These are phyloP conservation scores for Aldrovandia affinis DNA, from an alignment of 2,797 vertebrate species.

Conservation along the genomic window DNA sequence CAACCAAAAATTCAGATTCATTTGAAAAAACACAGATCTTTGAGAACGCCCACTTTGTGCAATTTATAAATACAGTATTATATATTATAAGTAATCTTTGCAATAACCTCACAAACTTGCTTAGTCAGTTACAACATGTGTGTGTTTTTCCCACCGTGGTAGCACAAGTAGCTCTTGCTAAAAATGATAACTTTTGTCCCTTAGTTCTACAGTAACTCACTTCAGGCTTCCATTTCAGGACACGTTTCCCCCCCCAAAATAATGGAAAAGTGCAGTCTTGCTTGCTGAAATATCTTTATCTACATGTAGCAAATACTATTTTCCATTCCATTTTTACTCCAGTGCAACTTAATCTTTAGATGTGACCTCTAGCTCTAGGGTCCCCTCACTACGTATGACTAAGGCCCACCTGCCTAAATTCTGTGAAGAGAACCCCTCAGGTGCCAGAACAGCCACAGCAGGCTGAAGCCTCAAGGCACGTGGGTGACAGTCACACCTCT, in stretches of 20 bases:
- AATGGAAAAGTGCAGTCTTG: slow-evolving; percentile 18
- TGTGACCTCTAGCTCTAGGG: not conserved
- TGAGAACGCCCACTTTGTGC: not conserved
- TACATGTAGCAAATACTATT: slow-evolving; percentile 7
- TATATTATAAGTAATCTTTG: slow-evolving; percentile 1
- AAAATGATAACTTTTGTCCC: not conserved
- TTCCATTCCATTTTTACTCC: slow-evolving; percentile 2
- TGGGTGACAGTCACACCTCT: slow-evolving; percentile 59
- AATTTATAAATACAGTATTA: not conserved
- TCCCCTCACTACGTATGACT: slow-evolving; percentile 12
- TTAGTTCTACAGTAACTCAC: slow-evolving; percentile 12
- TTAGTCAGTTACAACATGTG: slow-evolving; percentile 4
- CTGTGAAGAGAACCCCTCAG: slow-evolving; percentile 2
- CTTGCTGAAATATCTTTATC: not conserved
- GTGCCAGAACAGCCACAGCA: slow-evolving; percentile 37
- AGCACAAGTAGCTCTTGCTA: not conserved
- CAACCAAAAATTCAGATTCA: no score
- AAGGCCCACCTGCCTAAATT: slow-evolving; percentile 45
- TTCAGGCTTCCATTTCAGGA: slow-evolving; percentile 1
- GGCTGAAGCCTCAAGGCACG: slow-evolving; percentile 69
- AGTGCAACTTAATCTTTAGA: slow-evolving; percentile 18
- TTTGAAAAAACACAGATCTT: not conserved
- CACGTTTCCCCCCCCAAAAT: not conserved
- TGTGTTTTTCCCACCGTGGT: slow-evolving; percentile 3
- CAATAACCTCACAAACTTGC: not conserved